These are phyloP conservation scores for Laticauda laticaudata DNA, from an alignment of 2,113 vertebrate species.

Conservation along the genomic window DNA sequence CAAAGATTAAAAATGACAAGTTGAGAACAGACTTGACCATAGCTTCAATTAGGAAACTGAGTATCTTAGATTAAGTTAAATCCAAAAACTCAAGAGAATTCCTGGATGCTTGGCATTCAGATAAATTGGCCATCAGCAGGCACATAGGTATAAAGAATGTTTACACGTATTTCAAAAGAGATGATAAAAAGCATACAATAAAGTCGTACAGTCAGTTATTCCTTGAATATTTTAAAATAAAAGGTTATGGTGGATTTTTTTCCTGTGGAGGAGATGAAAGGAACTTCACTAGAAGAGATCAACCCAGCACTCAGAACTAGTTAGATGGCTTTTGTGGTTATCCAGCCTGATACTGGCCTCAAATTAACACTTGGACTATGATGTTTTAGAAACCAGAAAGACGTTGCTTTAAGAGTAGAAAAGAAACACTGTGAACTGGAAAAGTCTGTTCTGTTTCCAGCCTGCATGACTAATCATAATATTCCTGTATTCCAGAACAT, in stretches of 20 bases:
- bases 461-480: slow-evolving; percentile 34
- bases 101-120: background rate
- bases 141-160: background rate
- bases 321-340: background rate
- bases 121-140: background rate
- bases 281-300: background rate
- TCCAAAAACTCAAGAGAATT: background rate
- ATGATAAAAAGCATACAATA: background rate
- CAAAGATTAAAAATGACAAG: background rate
- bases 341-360: background rate
- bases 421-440: background rate
- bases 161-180: background rate
- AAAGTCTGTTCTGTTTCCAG: background rate
- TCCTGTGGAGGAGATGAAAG: background rate
- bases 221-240: background rate
- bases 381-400: background rate
- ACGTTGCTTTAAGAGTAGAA: background rate
- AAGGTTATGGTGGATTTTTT: background rate
- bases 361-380: slow-evolving; percentile 18
- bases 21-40: background rate
- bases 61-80: background rate
- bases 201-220: background rate
- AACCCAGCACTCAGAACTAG: background rate
- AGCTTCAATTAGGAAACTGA: background rate
- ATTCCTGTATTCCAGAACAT: background rate